These are phyloP conservation scores for Sylvia atricapilla DNA, from an alignment of 2,113 vertebrate genomes.

Conservation along the genomic window DNA sequence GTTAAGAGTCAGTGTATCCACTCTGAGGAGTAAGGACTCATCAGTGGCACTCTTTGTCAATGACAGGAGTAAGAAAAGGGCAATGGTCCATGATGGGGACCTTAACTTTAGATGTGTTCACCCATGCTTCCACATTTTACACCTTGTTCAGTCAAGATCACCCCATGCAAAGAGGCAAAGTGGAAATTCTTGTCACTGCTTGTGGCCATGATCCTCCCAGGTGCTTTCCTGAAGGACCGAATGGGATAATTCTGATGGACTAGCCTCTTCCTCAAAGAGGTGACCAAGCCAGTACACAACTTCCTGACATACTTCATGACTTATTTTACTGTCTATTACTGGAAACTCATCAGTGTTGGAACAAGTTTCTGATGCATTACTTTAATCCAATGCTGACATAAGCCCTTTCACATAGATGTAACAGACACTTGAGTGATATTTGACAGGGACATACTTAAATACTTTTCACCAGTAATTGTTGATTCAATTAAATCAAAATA, in stretches of 20 bases:
- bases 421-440: neutral
- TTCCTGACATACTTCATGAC: accelerated
- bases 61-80: neutral
- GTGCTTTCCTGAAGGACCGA: neutral
- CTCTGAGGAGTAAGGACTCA: neutral
- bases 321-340: neutral
- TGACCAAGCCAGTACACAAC: accelerated
- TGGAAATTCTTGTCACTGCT: neutral
- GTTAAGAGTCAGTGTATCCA: neutral
- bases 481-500: neutral
- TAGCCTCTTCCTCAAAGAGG: neutral
- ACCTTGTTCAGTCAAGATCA: neutral
- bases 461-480: neutral
- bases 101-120: neutral
- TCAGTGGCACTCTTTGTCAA: neutral
- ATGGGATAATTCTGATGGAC: neutral
- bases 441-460: neutral
- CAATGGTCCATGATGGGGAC: neutral
- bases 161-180: neutral
- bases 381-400: accelerated
- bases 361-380: neutral
- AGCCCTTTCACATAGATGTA: neutral
- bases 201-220: neutral
- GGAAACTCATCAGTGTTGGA: accelerated
- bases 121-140: neutral